Base-by-base conservation (phyloP, 2,113 vertebrate species). In the Coracopsis vasa region DNA sequence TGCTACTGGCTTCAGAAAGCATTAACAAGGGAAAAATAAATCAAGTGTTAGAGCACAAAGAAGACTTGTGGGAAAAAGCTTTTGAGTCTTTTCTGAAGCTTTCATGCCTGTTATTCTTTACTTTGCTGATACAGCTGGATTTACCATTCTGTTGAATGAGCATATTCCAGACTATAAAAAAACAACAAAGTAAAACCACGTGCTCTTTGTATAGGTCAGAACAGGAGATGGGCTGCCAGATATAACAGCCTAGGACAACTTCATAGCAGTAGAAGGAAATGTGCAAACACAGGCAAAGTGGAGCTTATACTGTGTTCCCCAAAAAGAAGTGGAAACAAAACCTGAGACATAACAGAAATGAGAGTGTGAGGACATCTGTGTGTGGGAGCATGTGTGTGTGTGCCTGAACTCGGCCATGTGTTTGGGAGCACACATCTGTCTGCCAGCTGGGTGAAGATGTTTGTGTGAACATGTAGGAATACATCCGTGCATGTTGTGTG, bases 51-150 rank as follows among this genome's bases (percentile, higher is more conserved):
- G 91, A 87, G 91, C 91, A 95, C 95, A 97, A 96, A 95, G 88
- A 75, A 85, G 91, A 94, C 95, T 91, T 96, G 92, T 96, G 96
- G 96, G 96, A 96, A 96, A 95, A 85, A 95, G 92, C 94, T 89
- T 92, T 81, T 81, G 88, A 92, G 92, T 41, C 78, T 87, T 88
- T 94, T 94, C 95, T 91, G 90, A 94, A 85, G 90, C 93, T 95
- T 96, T 93, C 90, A 90, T 94, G 96, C 82, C 92, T 94, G 90
- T 97, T 97, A 95, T 95, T 94, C 95, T 95, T 95, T 44, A 80
- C 87, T 94, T 94, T 97, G 96, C 95, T 96, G 96, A 97, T 94
- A 83, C 95, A 94, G 96, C 94, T 96, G 90, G 85, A 92, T 97
- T 96, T 93, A 47, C 91, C 92, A 88, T 78, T 89, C 97, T 92